Evolutionary conservation across 1,140 invertebrate species (phyloP).

Genomic region (Popillia japonica): DNA sequence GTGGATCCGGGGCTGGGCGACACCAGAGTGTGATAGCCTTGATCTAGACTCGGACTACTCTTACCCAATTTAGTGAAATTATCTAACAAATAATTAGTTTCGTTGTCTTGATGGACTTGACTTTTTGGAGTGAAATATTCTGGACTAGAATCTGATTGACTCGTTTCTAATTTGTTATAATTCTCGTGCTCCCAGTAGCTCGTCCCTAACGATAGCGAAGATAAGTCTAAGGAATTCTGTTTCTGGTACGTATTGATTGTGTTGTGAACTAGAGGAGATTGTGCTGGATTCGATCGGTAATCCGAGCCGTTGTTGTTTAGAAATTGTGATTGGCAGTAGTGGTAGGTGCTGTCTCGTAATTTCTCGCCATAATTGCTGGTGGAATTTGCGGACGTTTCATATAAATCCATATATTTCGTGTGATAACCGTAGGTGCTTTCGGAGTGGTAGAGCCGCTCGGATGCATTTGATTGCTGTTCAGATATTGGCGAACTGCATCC

Average conservation of each 20-base stretch:
- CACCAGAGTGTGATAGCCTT: conserved; percentile 79
- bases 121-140: conserved; percentile 44
- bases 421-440: conserved; percentile 46
- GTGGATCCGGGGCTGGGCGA: conserved; percentile 62
- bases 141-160: conserved; percentile 47
- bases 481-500: conserved; percentile 63
- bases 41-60: conserved; percentile 70
- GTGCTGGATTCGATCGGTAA: conserved; percentile 35
- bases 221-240: conserved; percentile 53
- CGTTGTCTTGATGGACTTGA: conserved; percentile 39
- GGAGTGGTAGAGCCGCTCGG: conserved; percentile 42
- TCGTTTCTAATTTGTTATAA: conserved; percentile 49
- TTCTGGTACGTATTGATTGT: conserved; percentile 44
- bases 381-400: conserved; percentile 41
- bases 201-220: conserved; percentile 54
- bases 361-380: conserved; percentile 40
- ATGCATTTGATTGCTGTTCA: conserved; percentile 46
- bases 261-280: conserved; percentile 37
- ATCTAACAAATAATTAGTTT: conserved; percentile 56
- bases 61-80: conserved; percentile 61
- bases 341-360: conserved; percentile 37
- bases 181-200: conserved; percentile 58
- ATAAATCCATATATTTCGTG: conserved; percentile 45
- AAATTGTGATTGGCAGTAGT: conserved; percentile 49
- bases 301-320: conserved; percentile 45